Conservation (phyloP, 2,888 invertebrate species). For the Stenichneumon culpator region DNA sequence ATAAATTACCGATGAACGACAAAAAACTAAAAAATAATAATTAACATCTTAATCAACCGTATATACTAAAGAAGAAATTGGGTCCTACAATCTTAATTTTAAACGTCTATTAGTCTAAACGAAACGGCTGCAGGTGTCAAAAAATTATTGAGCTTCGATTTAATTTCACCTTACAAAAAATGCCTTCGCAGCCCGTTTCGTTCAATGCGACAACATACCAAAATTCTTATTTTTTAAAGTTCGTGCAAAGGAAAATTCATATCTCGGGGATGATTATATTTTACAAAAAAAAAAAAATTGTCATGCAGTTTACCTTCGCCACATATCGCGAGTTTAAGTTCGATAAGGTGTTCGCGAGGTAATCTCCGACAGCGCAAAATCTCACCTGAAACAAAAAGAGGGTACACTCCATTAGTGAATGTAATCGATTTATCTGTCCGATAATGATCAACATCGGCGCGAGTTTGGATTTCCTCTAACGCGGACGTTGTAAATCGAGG, state of each 20-base stretch:
- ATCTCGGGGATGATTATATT: neutral
- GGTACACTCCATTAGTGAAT: conserved; percentile 31
- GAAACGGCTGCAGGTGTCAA: no score
- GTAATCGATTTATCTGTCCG: conserved; percentile 24
- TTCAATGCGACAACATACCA: neutral
- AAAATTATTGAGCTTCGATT: no score
- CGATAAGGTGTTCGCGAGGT: neutral
- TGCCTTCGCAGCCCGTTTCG: neutral
- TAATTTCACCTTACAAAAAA: neutral
- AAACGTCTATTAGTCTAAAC: no score
- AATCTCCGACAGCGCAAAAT: conserved; percentile 10
- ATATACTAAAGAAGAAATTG: neutral
- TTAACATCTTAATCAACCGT: neutral
- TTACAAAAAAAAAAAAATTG: neutral
- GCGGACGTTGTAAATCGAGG: conserved; percentile 46
- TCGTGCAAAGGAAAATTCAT: neutral
- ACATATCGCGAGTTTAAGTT: neutral
- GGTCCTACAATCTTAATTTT: no score
- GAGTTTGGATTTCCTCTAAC: conserved; percentile 35
- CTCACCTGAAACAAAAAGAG: conserved; percentile 66
- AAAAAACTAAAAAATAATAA: neutral
- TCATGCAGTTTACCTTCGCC: neutral
- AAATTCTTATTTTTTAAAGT: no score
- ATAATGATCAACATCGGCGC: conserved; percentile 17
- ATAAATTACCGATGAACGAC: neutral